Percentiles rank a stretch among this genome's conserved stretches.
These are phyloP conservation scores for Parasteatoda tepidariorum DNA, from an alignment of 1,140 invertebrate genomes.

Conservation along the genomic window DNA sequence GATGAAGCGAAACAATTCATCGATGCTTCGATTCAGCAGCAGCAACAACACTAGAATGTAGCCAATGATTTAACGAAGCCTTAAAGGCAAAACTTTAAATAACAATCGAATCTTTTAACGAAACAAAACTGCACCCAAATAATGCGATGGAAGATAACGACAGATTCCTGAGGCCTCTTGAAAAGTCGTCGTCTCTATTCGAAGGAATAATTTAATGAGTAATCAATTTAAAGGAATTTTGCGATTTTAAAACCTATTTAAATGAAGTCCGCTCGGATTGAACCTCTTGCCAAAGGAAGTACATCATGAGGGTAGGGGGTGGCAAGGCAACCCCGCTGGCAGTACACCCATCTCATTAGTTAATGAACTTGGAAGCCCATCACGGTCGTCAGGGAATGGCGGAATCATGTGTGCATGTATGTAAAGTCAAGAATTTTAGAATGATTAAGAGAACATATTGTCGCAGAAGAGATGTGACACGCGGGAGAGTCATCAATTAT, in stretches of 20 bases:
- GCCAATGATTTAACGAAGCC: too few relatives aligned
- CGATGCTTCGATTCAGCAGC: too few relatives aligned
- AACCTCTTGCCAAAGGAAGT: neutral
- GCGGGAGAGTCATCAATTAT: conserved; percentile 24
- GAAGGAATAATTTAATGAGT: conserved; percentile 32
- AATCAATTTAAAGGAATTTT: conserved; percentile 45
- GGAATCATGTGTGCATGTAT: neutral
- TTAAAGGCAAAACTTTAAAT: too few relatives aligned
- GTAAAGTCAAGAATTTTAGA: conserved; percentile 29
- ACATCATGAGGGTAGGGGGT: neutral
- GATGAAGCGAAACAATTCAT: too few relatives aligned
- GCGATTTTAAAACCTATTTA: conserved; percentile 41
- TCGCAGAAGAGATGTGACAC: conserved; percentile 8
- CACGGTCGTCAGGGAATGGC: neutral
- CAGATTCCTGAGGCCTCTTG: neutral
- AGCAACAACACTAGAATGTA: too few relatives aligned
- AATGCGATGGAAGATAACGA: neutral
- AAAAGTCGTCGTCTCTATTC: neutral
- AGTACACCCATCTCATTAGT: conserved; percentile 15
- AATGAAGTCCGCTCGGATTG: conserved; percentile 12
- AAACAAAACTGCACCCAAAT: too few relatives aligned
- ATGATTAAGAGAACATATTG: conserved; percentile 30
- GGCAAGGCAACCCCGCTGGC: neutral
- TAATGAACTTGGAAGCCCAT: conserved; percentile 19
- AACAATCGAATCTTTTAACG: too few relatives aligned